Percentiles rank a stretch among this genome's conserved stretches.
Conservation (phyloP, 2,797 vertebrate species). For the Cichlasoma orientale region DNA sequence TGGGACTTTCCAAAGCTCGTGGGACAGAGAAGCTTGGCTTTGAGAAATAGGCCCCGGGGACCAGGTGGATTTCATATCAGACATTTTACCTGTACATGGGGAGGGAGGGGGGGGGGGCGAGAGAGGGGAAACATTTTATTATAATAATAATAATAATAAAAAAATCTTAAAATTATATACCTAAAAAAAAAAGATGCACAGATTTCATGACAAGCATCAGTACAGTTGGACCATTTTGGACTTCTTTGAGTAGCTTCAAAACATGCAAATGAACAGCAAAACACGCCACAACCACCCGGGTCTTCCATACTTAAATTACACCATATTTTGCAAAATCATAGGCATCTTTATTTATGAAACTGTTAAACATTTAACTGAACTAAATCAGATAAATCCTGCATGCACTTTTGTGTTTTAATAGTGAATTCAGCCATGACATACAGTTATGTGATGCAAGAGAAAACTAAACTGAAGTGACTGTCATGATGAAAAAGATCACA, state of each 20-base stretch:
- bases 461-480: too few relatives aligned
- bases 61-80: slow-evolving; percentile 97
- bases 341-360: not conserved
- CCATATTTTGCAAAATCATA: not conserved
- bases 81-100: slow-evolving; percentile 88
- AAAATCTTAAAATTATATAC: not conserved
- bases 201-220: too few relatives aligned
- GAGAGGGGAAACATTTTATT: not conserved
- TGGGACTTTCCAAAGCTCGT: slow-evolving; percentile 97
- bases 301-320: not conserved
- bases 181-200: not conserved
- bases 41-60: slow-evolving; percentile 93
- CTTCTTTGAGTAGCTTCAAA: not conserved
- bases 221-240: not conserved
- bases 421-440: too few relatives aligned
- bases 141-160: not conserved
- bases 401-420: too few relatives aligned
- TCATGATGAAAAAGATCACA: too few relatives aligned
- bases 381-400: not conserved
- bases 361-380: not conserved
- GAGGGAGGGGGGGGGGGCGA: not conserved
- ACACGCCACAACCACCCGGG: not conserved
- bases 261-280: not conserved
- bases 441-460: too few relatives aligned
- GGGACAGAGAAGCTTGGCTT: slow-evolving; percentile 92